phyloP scores from a whole-genome alignment of 92 coral and sea anemone genomes.

The Virgularia gustaviana region DNA sequence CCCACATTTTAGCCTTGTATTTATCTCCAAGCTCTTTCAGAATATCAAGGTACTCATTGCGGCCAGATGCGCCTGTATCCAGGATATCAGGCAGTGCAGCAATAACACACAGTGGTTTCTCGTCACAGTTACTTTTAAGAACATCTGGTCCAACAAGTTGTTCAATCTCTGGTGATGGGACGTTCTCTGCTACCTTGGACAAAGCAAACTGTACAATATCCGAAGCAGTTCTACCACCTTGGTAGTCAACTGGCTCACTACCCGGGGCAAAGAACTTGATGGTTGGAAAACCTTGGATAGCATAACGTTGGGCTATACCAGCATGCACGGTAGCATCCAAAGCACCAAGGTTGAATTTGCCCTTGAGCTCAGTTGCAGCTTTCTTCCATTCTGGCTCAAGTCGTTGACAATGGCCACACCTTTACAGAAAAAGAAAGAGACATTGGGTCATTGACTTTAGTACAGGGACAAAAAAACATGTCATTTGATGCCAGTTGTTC shows the following conservation, averaged over 20 bases:
- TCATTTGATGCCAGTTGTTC: neutral
- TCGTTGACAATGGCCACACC: constrained; percentile 99
- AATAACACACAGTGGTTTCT: constrained; percentile 80
- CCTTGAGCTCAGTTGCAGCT: constrained; percentile 83
- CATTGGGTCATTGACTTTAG: neutral
- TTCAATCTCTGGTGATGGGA: constrained; percentile 76
- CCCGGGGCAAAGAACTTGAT: constrained; percentile 94
- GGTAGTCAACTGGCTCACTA: constrained; percentile 70
- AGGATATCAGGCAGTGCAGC: constrained; percentile 85
- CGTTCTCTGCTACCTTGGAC: constrained; percentile 71
- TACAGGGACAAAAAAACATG: neutral
- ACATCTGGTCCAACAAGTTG: constrained; percentile 57
- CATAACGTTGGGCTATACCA: constrained; percentile 70
- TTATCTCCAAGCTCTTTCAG: constrained; percentile 90
- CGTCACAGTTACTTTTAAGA: constrained; percentile 66
- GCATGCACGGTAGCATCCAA: constrained; percentile 90
- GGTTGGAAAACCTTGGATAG: constrained; percentile 88
- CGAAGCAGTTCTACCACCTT: constrained; percentile 77
- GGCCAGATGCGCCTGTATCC: constrained; percentile 88
- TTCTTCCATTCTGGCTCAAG: constrained; percentile 98
- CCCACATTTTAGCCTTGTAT: constrained; percentile 87
- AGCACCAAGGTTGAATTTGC: constrained; percentile 83
- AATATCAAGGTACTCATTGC: constrained; percentile 65
- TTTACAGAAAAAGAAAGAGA: neutral
- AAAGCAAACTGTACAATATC: constrained; percentile 85